A percentile compares a stretch with the other conserved stretches of the same genome.
Evolutionary conservation across 2,888 invertebrate species (phyloP).

Genomic region (Eustalomyia histrio): DNA sequence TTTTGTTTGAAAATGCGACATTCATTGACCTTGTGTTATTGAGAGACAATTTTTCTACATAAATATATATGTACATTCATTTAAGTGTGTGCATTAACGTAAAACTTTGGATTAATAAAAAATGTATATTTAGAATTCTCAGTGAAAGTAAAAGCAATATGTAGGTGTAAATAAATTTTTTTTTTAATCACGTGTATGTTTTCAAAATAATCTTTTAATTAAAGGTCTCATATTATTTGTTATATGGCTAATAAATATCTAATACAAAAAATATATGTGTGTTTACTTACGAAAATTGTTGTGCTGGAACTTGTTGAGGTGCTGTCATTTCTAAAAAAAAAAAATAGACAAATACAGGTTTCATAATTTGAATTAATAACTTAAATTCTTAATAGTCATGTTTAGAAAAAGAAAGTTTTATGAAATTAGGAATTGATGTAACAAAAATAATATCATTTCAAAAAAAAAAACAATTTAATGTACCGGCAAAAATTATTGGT

Average conservation of each 20-base stretch:
- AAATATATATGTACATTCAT: neutral
- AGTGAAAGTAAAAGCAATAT: neutral
- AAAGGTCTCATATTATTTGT: too few relatives aligned
- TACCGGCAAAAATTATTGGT: too few relatives aligned
- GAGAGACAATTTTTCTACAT: neutral
- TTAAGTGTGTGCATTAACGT: neutral
- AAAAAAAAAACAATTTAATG: too few relatives aligned
- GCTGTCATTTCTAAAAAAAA: slow-evolving; percentile 69
- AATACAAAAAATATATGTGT: slow-evolving; percentile 4
- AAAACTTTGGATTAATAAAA: neutral
- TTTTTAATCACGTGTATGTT: slow-evolving; percentile 9
- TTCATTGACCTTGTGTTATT: slow-evolving; percentile 46
- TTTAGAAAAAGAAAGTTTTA: too few relatives aligned
- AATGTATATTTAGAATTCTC: neutral
- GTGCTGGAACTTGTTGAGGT: slow-evolving; percentile 68
- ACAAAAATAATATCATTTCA: too few relatives aligned
- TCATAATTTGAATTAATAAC: slow-evolving; percentile 12
- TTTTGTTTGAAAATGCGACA: slow-evolving; percentile 28
- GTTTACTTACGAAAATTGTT: slow-evolving; percentile 74
- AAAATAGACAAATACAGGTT: slow-evolving; percentile 37
- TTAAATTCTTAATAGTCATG: neutral
- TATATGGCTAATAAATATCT: neutral
- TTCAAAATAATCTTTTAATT: too few relatives aligned
- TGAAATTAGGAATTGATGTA: too few relatives aligned
- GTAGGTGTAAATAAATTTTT: neutral